A percentile compares a stretch with the other conserved stretches of the same genome.
Evolutionary conservation across 2,888 invertebrate genomes (phyloP).

Genomic region (Hoplodrina ambigua): DNA sequence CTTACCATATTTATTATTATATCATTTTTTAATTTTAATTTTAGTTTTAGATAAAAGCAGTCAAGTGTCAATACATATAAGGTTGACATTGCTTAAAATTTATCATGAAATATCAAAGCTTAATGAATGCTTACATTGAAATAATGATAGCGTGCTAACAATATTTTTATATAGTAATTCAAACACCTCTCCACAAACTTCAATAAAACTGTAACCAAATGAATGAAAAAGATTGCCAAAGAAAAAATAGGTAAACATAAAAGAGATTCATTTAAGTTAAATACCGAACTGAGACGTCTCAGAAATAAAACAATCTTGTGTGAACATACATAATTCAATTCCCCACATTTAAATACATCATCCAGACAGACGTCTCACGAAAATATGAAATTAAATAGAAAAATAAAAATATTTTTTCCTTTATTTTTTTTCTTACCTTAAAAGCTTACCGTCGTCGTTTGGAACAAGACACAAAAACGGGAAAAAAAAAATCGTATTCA

Average conservation of each 20-base stretch:
- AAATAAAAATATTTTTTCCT: background rate
- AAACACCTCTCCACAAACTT: no score
- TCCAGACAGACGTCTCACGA: background rate
- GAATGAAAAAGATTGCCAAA: background rate
- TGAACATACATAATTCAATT: constrained; percentile 12
- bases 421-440: background rate
- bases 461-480: constrained; percentile 14
- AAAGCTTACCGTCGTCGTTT: background rate
- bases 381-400: constrained; percentile 6
- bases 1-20: no score
- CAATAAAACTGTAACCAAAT: background rate
- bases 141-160: no score
- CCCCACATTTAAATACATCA: constrained; percentile 15
- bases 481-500: background rate
- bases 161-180: no score
- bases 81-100: no score
- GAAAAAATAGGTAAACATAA: background rate
- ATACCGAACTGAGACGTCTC: background rate
- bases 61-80: no score
- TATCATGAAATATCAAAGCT: no score
- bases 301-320: constrained; percentile 5
- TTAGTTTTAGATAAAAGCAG: no score
- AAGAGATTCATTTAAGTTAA: background rate
- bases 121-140: no score
- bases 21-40: no score